phyloP scores from a whole-genome alignment of 1,140 invertebrate species.

The Papilio polytes region DNA sequence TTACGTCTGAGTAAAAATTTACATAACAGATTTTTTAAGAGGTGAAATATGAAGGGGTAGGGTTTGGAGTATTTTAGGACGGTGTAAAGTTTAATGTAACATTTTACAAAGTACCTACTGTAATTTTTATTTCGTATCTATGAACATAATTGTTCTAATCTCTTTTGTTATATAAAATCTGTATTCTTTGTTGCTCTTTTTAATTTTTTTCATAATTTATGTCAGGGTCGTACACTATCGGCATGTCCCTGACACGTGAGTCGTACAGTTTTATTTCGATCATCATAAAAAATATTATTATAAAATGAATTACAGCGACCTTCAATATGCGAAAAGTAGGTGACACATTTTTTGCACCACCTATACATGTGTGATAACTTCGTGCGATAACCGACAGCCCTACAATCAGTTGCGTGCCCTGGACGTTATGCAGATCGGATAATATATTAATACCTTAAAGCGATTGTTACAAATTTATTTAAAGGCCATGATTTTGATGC shows the following conservation, averaged over 20 bases:
- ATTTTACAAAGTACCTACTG: no score
- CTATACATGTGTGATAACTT: constrained; percentile 61
- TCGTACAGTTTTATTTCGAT: constrained; percentile 62
- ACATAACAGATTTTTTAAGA: no score
- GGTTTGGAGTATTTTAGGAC: no score
- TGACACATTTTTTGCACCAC: constrained; percentile 71
- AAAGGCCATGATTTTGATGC: no score
- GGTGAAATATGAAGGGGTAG: no score
- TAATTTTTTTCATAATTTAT: constrained; percentile 49
- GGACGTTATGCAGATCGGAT: constrained; percentile 33
- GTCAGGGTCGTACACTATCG: constrained; percentile 57
- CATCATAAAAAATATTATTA: constrained; percentile 61
- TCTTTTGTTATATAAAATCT: constrained; percentile 2
- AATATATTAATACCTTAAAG: background rate
- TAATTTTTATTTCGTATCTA: background rate
- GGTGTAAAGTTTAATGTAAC: no score
- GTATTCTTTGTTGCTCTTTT: background rate
- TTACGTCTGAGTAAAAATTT: background rate
- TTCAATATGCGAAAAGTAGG: constrained; percentile 74
- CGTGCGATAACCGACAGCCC: constrained; percentile 61
- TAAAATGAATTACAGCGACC: constrained; percentile 65
- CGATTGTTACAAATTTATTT: no score
- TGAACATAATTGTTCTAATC: constrained; percentile 10
- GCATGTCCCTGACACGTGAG: constrained; percentile 67
- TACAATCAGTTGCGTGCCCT: constrained; percentile 48